These are phyloP conservation scores for Limanda limanda DNA, from an alignment of 2,113 vertebrate genomes.

Conservation along the genomic window DNA sequence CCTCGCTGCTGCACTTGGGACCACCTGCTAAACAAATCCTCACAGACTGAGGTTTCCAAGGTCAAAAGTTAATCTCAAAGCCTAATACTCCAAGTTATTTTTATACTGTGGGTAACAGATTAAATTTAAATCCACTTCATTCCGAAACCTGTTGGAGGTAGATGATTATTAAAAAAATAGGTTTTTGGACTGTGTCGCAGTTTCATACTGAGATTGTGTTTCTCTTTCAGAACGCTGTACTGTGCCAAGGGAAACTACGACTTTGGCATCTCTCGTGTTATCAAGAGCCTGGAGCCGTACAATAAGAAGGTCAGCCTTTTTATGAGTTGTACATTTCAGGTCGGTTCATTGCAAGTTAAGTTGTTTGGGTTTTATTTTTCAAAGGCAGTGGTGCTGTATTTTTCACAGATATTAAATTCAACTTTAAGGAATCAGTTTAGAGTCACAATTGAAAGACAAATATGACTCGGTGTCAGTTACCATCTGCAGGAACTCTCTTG, in stretches of 20 bases:
- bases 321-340: neutral
- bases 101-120: neutral
- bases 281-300: constrained; percentile 96
- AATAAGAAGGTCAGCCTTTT: constrained; percentile 88
- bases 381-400: neutral
- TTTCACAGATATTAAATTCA: neutral
- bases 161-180: neutral
- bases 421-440: neutral
- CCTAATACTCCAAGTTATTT: neutral
- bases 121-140: neutral
- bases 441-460: neutral
- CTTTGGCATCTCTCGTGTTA: constrained; percentile 95
- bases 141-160: neutral
- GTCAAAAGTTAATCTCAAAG: neutral
- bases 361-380: neutral
- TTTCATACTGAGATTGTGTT: neutral
- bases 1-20: too few species aligned
- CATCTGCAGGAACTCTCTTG: neutral
- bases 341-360: neutral
- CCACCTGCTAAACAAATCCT: too few species aligned
- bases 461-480: neutral
- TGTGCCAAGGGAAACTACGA: constrained; percentile 98
- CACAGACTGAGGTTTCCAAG: neutral
- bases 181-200: neutral
- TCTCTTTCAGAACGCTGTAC: constrained; percentile 87